A percentile compares a stretch with the other conserved stretches of the same genome.
Evolutionary conservation across 2,888 invertebrate species (phyloP).

Genomic region (Drosophila mulleri): DNA sequence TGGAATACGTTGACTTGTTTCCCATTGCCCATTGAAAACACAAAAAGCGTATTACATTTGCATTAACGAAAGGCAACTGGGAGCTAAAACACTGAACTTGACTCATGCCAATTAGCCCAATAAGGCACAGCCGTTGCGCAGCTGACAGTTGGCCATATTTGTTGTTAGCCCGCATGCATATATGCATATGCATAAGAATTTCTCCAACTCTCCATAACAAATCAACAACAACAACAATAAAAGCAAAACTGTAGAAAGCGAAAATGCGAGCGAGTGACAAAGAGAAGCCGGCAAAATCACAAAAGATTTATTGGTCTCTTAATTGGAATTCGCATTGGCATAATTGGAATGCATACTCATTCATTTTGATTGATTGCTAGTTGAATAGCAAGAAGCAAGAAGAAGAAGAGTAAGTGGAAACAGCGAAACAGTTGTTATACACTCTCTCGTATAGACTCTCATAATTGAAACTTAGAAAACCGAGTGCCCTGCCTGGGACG

Average conservation of each 20-base stretch:
- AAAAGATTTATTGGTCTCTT: constrained; percentile 2
- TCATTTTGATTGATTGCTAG: constrained; percentile 24
- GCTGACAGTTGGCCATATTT: constrained; percentile 53
- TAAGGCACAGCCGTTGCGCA: constrained; percentile 37
- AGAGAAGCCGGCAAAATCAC: constrained; percentile 4
- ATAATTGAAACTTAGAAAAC: constrained; percentile 13
- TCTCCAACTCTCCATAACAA: constrained; percentile 22
- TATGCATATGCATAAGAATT: constrained; percentile 57
- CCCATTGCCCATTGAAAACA: background rate
- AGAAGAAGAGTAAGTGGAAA: background rate
- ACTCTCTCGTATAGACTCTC: constrained; percentile 6
- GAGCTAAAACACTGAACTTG: constrained; percentile 47
- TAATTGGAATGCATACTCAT: constrained; percentile 8
- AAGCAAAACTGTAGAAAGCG: constrained; percentile 24
- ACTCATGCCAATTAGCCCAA: constrained; percentile 61
- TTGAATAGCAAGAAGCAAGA: background rate
- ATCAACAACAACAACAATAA: background rate
- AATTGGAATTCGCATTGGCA: constrained; percentile 9
- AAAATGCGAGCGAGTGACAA: constrained; percentile 15
- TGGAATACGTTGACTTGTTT: constrained; percentile 8
- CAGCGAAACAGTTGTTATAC: background rate
- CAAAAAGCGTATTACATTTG: constrained; percentile 34
- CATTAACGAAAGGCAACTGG: constrained; percentile 48
- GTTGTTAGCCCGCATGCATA: constrained; percentile 35
- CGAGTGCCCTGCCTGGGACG: constrained; percentile 34